phyloP scores from a whole-genome alignment of 2,797 vertebrate genomes.

The Sphenodon punctatus region DNA sequence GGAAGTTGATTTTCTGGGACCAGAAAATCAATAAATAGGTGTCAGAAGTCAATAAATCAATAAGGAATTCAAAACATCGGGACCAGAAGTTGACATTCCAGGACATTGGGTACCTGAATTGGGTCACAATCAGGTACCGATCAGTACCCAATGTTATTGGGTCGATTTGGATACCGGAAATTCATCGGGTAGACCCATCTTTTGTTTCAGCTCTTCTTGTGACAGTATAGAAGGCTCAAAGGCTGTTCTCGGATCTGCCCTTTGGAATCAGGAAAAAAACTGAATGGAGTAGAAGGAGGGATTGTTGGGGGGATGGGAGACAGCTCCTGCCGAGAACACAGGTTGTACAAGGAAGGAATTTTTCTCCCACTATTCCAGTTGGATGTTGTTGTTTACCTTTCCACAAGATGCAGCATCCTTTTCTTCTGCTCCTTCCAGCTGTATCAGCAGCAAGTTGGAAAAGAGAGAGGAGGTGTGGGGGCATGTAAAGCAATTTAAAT shows the following conservation, averaged over 20 bases:
- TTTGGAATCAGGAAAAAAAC: slow-evolving; percentile 22
- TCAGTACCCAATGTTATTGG: too few relatives aligned
- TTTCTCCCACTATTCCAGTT: slow-evolving; percentile 37
- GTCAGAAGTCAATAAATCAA: too few relatives aligned
- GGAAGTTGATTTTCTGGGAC: too few relatives aligned
- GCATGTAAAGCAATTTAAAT: slow-evolving; percentile 59
- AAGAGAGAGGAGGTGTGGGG: slow-evolving; percentile 19
- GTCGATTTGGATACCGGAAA: too few relatives aligned
- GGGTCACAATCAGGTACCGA: too few relatives aligned
- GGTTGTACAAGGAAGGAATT: slow-evolving; percentile 42
- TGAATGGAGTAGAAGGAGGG: neutral
- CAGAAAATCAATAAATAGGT: too few relatives aligned
- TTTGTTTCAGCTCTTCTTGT: too few relatives aligned
- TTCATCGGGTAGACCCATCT: too few relatives aligned
- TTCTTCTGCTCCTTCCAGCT: slow-evolving; percentile 59
- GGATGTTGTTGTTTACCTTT: slow-evolving; percentile 43
- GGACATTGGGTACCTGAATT: too few relatives aligned
- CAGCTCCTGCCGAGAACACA: slow-evolving; percentile 23
- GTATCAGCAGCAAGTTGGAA: slow-evolving; percentile 50
- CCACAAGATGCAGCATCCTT: slow-evolving; percentile 16
- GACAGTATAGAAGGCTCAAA: slow-evolving; percentile 33
- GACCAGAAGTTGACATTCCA: too few relatives aligned
- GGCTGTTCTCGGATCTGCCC: slow-evolving; percentile 45
- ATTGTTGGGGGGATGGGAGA: accelerated
- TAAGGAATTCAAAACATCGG: too few relatives aligned